These are phyloP conservation scores for Chiloscyllium plagiosum DNA, from an alignment of 2,113 vertebrate species.

Conservation along the genomic window DNA sequence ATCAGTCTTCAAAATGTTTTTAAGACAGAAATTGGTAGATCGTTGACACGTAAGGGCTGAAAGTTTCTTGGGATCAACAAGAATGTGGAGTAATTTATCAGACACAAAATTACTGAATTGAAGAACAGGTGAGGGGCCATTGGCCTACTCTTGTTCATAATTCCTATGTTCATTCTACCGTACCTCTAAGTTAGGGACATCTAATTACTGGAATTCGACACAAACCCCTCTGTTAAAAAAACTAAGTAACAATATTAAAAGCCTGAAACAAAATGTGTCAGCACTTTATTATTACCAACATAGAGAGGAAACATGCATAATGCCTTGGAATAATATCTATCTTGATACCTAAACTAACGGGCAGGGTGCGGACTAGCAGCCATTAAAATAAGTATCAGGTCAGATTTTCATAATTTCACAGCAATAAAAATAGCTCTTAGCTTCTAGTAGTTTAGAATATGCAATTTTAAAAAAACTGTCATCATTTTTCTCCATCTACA, in stretches of 20 bases:
- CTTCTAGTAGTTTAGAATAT: not conserved
- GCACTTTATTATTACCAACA: not conserved
- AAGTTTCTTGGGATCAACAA: too few species aligned
- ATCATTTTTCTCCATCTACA: not conserved
- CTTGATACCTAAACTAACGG: not conserved
- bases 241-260: not conserved
- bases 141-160: too few species aligned
- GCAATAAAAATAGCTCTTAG: not conserved
- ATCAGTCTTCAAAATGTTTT: too few species aligned
- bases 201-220: not conserved
- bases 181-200: not conserved
- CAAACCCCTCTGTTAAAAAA: not conserved
- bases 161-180: not conserved
- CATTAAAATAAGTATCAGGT: not conserved
- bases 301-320: not conserved
- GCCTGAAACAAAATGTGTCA: not conserved
- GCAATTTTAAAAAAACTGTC: not conserved
- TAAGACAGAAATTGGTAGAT: too few species aligned
- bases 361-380: not conserved
- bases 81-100: too few species aligned
- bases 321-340: not conserved
- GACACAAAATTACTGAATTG: too few species aligned
- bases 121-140: too few species aligned
- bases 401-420: not conserved
- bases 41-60: too few species aligned